Conservation (phyloP, 2,797 vertebrate genomes). For the Lithobates sylvaticus region DNA sequence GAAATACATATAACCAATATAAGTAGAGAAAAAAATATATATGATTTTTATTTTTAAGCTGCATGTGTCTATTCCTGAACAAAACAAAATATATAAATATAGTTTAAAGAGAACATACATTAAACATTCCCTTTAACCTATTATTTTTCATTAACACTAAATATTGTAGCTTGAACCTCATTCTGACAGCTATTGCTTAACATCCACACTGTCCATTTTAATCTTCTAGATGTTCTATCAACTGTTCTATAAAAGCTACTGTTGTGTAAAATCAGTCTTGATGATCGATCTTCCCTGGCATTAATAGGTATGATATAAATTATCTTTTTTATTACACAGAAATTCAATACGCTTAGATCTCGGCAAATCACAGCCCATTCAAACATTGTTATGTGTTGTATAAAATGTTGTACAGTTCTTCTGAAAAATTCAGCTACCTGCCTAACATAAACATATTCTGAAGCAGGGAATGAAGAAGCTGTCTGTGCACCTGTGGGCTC, state of each 20-base stretch:
- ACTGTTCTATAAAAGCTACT: slow-evolving; percentile 29
- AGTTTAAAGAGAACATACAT: neutral
- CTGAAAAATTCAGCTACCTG: too few relatives aligned
- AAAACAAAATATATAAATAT: neutral
- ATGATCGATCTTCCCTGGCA: slow-evolving; percentile 17
- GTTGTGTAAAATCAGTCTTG: slow-evolving; percentile 29
- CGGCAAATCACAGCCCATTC: slow-evolving; percentile 13
- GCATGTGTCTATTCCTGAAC: neutral
- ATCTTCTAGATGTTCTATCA: slow-evolving; percentile 12
- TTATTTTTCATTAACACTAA: neutral
- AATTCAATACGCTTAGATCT: slow-evolving; percentile 21
- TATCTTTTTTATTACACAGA: slow-evolving; percentile 29
- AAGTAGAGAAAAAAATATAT: too few relatives aligned
- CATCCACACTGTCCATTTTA: slow-evolving; percentile 25
- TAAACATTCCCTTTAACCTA: neutral
- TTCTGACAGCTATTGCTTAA: slow-evolving; percentile 22
- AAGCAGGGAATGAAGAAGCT: too few relatives aligned
- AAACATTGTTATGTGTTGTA: neutral
- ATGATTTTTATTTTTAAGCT: neutral
- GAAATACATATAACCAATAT: too few relatives aligned
- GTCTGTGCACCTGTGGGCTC: too few relatives aligned
- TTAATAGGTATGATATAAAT: slow-evolving; percentile 33
- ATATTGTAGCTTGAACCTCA: neutral
- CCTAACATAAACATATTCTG: too few relatives aligned
- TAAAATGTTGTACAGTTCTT: neutral